A percentile compares a stretch with the other conserved stretches of the same genome.
These are phyloP conservation scores for Temnothorax rugatulus DNA, from an alignment of 2,888 invertebrate species.

Conservation along the genomic window DNA sequence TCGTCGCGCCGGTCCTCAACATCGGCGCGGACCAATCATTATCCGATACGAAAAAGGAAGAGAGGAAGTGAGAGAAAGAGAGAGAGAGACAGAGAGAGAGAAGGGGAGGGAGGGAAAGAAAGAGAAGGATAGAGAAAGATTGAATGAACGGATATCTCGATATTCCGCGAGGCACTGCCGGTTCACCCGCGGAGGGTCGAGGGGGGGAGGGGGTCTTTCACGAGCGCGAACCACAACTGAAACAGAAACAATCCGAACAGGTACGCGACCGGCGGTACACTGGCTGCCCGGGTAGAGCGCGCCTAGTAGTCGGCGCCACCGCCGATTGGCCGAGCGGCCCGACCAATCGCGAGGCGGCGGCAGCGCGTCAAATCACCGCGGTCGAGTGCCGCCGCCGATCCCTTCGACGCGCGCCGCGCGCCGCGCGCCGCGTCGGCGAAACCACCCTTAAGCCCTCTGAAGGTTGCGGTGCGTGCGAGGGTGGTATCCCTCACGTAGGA, in stretches of 20 bases:
- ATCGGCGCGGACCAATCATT: conserved; percentile 27
- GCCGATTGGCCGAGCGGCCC: conserved; percentile 44
- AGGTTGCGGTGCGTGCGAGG: not conserved
- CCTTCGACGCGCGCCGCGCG: not conserved
- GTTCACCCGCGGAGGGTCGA: conserved; percentile 17
- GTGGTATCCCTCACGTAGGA: not conserved
- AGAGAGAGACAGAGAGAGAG: no score
- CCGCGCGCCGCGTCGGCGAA: not conserved
- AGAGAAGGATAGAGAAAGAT: conserved; percentile 8
- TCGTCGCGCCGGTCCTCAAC: conserved; percentile 36
- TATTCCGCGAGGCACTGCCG: conserved; percentile 32
- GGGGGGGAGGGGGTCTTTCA: not conserved
- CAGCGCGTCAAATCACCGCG: conserved; percentile 15
- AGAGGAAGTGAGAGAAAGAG: no score
- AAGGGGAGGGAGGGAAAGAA: no score
- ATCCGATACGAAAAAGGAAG: not conserved
- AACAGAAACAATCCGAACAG: conserved; percentile 51
- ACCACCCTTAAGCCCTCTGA: conserved; percentile 32
- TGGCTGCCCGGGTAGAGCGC: conserved; percentile 76
- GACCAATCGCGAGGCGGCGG: conserved; percentile 63
- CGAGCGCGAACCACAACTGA: not conserved
- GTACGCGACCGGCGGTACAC: conserved; percentile 78
- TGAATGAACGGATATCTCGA: conserved; percentile 21
- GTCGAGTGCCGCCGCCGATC: not conserved
- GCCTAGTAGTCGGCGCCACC: conserved; percentile 61